phyloP scores from a whole-genome alignment of 1,140 invertebrate species.

The Paralvinella palmiformis region DNA sequence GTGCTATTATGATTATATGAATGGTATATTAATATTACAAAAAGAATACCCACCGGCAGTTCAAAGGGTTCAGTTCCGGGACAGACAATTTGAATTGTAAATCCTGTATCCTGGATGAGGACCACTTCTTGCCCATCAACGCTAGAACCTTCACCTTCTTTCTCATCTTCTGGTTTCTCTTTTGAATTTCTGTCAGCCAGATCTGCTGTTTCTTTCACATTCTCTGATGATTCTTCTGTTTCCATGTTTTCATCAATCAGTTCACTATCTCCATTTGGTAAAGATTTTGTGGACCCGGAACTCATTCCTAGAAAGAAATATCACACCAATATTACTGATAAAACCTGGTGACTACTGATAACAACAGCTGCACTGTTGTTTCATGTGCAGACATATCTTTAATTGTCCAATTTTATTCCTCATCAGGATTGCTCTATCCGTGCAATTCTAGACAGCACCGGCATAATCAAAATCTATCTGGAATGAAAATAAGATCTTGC shows the following conservation, averaged over 20 bases:
- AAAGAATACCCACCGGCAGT: conserved; percentile 64
- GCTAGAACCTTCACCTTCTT: conserved; percentile 21
- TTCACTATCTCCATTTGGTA: neutral
- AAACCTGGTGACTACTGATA: too few species aligned
- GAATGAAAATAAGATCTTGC: too few species aligned
- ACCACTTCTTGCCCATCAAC: conserved; percentile 56
- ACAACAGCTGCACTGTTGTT: too few species aligned
- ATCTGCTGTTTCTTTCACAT: neutral
- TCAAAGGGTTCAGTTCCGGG: conserved; percentile 85
- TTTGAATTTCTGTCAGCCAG: conserved; percentile 11
- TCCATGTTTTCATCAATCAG: neutral
- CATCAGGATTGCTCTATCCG: too few species aligned
- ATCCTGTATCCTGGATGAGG: conserved; percentile 88
- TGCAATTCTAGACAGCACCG: too few species aligned
- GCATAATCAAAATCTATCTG: too few species aligned
- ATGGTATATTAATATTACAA: conserved; percentile 7
- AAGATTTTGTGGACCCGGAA: conserved; percentile 1
- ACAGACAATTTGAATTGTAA: conserved; percentile 84
- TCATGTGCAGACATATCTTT: too few species aligned
- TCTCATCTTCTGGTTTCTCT: conserved; percentile 13
- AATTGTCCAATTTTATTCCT: too few species aligned
- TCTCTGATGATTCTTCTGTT: conserved; percentile 9
- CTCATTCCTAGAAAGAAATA: neutral
- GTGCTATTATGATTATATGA: neutral
- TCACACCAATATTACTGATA: too few species aligned